A percentile compares a stretch with the other conserved stretches of the same genome.
Evolutionary conservation across 2,797 vertebrate genomes (phyloP).

Genomic region (Squalus acanthias): DNA sequence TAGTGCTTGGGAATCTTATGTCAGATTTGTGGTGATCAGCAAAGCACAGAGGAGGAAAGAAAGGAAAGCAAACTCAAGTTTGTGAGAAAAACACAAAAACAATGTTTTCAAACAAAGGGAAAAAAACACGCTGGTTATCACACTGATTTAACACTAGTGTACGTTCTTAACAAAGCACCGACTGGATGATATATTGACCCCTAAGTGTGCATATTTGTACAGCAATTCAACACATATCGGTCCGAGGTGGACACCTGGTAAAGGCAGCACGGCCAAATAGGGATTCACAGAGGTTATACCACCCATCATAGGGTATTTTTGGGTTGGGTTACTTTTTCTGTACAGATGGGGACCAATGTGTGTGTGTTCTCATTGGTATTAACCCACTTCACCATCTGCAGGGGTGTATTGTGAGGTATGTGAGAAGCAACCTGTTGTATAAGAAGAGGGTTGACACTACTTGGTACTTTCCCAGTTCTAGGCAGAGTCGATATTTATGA

Average conservation of each 20-base stretch:
- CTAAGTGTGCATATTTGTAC: not conserved
- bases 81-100: not conserved
- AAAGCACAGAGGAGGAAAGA: not conserved
- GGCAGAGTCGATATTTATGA: not conserved
- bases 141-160: not conserved
- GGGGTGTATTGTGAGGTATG: not conserved
- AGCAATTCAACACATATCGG: not conserved
- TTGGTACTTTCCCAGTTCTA: not conserved
- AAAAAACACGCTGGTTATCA: not conserved
- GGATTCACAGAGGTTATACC: not conserved
- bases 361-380: not conserved
- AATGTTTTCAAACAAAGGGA: no score
- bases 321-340: not conserved
- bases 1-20: not conserved
- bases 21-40: not conserved
- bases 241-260: no score
- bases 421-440: not conserved
- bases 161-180: not conserved
- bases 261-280: not conserved
- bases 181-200: not conserved
- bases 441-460: not conserved
- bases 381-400: not conserved
- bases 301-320: not conserved
- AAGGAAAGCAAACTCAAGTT: not conserved
- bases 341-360: not conserved